These are phyloP conservation scores for Lithodes maja DNA, from an alignment of 2,888 invertebrate genomes.

Conservation along the genomic window DNA sequence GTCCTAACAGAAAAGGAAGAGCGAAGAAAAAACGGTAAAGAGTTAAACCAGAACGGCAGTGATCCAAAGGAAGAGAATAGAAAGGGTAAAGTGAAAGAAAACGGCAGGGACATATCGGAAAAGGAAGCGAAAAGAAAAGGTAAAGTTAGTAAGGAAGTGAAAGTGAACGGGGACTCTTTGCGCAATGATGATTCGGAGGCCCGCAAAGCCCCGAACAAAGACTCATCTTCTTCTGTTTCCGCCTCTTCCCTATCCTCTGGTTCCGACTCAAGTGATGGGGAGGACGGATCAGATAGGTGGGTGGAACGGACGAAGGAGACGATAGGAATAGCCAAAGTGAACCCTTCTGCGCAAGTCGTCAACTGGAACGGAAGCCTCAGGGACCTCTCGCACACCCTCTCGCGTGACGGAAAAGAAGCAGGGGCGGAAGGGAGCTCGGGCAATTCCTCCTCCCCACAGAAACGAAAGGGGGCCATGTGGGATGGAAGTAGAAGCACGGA, in stretches of 20 bases:
- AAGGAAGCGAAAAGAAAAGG: not conserved
- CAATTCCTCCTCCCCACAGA: not conserved
- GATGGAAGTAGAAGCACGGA: slow-evolving; percentile 35
- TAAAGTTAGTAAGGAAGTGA: not conserved
- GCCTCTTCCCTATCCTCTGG: slow-evolving; percentile 36
- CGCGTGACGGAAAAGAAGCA: not conserved
- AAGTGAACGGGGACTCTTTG: not conserved
- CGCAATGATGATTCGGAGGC: slow-evolving; percentile 6
- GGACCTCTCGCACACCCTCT: slow-evolving; percentile 27
- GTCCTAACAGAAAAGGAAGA: slow-evolving; percentile 25
- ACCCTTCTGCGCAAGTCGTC: slow-evolving; percentile 32
- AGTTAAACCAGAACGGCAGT: not conserved
- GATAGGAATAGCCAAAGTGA: slow-evolving; percentile 33
- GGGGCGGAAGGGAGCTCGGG: slow-evolving; percentile 12
- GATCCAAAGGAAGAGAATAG: not conserved
- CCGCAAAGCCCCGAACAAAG: not conserved
- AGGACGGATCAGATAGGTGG: slow-evolving; percentile 44
- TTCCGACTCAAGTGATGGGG: slow-evolving; percentile 42
- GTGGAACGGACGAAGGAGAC: slow-evolving; percentile 50
- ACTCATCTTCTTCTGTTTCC: slow-evolving; percentile 36
- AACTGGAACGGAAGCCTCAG: slow-evolving; percentile 51
- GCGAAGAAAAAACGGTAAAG: slow-evolving; percentile 13
- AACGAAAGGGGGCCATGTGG: slow-evolving; percentile 50
- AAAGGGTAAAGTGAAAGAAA: slow-evolving; percentile 17
- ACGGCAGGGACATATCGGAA: slow-evolving; percentile 1